Base-by-base conservation (phyloP, 2,888 invertebrate species). In the Eupithecia tripunctaria region DNA sequence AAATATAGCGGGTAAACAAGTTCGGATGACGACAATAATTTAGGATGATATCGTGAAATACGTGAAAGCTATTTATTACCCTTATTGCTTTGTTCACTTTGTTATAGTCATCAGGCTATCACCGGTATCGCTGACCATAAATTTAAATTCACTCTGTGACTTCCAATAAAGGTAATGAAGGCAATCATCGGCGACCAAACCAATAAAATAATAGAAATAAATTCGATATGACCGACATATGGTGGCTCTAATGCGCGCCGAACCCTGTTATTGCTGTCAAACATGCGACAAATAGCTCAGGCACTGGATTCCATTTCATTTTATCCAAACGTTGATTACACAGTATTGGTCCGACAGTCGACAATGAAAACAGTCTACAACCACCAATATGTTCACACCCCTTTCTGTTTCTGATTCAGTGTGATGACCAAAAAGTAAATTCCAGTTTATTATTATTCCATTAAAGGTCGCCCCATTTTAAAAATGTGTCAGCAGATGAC, bases 381-480 rank as follows among this genome's bases (percentile, higher is more conserved):
- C 91, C 85, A 88, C 89, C 90, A 88, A 93, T 91, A 91, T 89
- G 92, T 92, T 94, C 91, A 94, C 94, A 93, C 94, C 94, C 94
- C 93, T 93, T 93, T 92, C 89, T 87, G 87, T 90, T 88, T 92
- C 90, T 89, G 90, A 92, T 91, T 91, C 92, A 88, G 83, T 82
- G 85, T 87, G 91, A 93, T 94, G 93, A 93, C 94, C 94, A 91
- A 94, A 94, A 94, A 93, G 93, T 90, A 91, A 94, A 94, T 94
- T 94, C 91, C 92, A 89, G 93, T 94, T 93, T 94, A 94, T 94
- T 94, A 94, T 94, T 94, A 94, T 94, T 94, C 93, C 94, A 94
- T 94, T 94, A 94, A 85, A 84, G 84, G 87, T 89, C 91, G 88
- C 93, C 93, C 93, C 86, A 92, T 92, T 94, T 93, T 89, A 94